phyloP scores from a whole-genome alignment of 2,113 vertebrate genomes.

The Chaetorhynchus papuensis region DNA sequence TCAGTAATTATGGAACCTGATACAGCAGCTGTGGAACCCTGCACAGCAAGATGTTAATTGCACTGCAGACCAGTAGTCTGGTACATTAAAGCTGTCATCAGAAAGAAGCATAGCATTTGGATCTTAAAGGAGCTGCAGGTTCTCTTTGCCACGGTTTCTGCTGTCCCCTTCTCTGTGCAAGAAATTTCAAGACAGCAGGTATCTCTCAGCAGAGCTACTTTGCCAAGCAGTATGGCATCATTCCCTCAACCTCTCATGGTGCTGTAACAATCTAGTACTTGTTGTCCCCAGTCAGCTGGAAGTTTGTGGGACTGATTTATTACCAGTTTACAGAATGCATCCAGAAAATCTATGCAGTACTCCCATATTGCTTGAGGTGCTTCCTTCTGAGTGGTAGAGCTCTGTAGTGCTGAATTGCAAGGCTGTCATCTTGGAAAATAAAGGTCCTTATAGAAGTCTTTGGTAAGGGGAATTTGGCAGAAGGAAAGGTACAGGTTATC shows the following conservation, averaged over 20 bases:
- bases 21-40: not conserved
- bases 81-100: not conserved
- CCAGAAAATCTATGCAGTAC: not conserved
- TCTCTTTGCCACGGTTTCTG: not conserved
- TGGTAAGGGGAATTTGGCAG: not conserved
- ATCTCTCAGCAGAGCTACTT: not conserved
- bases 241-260: not conserved
- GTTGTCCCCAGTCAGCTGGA: not conserved
- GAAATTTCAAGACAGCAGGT: not conserved
- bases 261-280: not conserved
- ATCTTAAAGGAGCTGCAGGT: not conserved
- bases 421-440: not conserved
- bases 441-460: not conserved
- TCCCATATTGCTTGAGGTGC: rapidly evolving
- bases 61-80: not conserved
- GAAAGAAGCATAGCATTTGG: not conserved
- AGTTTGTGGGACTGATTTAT: not conserved
- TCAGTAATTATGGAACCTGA: not conserved
- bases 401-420: not conserved
- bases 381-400: not conserved
- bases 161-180: not conserved
- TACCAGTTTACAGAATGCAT: not conserved
- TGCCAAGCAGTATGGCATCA: rapidly evolving
- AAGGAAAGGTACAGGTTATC: not conserved
- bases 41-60: not conserved